Conservation (phyloP, 2,888 invertebrate species). For the Callinectes sapidus region DNA sequence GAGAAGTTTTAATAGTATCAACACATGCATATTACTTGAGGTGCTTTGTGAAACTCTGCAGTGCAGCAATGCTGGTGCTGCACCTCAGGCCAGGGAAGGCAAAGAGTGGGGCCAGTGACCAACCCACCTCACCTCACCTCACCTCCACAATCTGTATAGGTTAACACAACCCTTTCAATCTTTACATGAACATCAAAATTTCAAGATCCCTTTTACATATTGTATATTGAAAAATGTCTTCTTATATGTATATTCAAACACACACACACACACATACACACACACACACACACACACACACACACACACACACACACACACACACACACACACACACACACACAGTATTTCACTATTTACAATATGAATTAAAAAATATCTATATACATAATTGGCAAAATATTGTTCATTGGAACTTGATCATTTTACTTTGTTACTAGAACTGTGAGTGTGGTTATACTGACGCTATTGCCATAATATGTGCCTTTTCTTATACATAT, state of each 20-base stretch:
- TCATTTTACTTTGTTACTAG: not conserved
- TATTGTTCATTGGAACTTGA: not conserved
- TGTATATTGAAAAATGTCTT: not conserved
- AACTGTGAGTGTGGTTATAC: conserved; percentile 53
- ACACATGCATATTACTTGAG: not conserved
- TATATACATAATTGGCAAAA: not conserved
- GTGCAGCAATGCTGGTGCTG: conserved; percentile 15
- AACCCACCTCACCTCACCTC: not conserved
- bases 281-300: not conserved
- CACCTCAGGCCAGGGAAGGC: not conserved
- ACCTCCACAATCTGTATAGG: not conserved
- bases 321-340: not conserved
- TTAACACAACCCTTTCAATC: not conserved
- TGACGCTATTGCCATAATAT: conserved; percentile 67
- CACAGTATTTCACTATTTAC: not conserved
- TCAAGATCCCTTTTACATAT: not conserved
- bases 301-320: not conserved
- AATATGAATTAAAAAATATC: not conserved
- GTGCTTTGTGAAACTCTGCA: not conserved
- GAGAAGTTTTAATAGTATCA: not conserved
- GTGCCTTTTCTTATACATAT: conserved; percentile 60
- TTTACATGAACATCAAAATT: not conserved
- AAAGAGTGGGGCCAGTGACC: not conserved
- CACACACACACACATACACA: not conserved
- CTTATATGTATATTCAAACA: not conserved